Evolutionary conservation across 1,140 invertebrate species (phyloP).

Genomic region (Drosophila guanche): DNA sequence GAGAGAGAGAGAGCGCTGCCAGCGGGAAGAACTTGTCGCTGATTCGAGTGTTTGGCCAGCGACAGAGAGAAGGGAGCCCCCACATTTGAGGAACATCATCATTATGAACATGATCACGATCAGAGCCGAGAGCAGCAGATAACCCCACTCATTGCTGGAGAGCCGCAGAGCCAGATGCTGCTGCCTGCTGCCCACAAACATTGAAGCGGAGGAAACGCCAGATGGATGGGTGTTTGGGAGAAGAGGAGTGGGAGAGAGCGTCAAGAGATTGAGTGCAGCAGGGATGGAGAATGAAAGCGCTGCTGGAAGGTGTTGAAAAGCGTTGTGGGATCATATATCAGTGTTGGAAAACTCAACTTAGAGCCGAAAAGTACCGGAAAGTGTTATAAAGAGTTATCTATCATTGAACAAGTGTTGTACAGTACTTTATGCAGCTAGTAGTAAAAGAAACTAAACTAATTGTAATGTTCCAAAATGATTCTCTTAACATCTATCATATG

Average conservation of each 20-base stretch:
- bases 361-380: too few relatives aligned
- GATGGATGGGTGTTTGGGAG: constrained; percentile 3
- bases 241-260: neutral
- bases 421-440: too few relatives aligned
- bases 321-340: neutral
- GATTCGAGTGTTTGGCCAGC: constrained; percentile 47
- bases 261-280: constrained; percentile 18
- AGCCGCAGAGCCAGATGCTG: too few relatives aligned
- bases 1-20: neutral
- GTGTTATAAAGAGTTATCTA: too few relatives aligned
- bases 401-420: too few relatives aligned
- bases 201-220: constrained; percentile 8
- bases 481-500: neutral
- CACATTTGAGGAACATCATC: constrained; percentile 53
- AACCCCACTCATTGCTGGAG: constrained; percentile 41
- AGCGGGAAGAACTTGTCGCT: constrained; percentile 47
- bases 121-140: constrained; percentile 41
- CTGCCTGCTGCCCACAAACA: constrained; percentile 33
- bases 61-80: neutral
- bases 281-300: constrained; percentile 14
- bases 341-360: too few relatives aligned
- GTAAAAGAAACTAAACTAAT: too few relatives aligned
- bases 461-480: too few relatives aligned
- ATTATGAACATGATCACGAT: constrained; percentile 54
- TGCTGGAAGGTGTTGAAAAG: neutral